A percentile compares a stretch with the other conserved stretches of the same genome.
These are phyloP conservation scores for Venusia cambrica DNA, from an alignment of 2,888 invertebrate genomes.

Conservation along the genomic window DNA sequence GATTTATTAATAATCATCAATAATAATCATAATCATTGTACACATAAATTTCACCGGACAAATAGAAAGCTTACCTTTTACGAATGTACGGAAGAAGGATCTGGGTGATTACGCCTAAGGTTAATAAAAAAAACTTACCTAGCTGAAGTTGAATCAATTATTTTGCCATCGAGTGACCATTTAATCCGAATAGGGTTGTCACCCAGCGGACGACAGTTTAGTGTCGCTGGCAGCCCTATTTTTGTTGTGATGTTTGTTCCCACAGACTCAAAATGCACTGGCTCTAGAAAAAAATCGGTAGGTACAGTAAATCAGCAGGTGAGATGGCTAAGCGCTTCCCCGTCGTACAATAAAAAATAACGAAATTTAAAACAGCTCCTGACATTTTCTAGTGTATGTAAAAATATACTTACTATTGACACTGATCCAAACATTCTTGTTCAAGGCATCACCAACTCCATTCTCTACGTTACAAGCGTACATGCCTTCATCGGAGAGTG, in stretches of 20 bases:
- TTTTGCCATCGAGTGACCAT: conserved; percentile 88
- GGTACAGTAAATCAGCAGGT: too few species aligned
- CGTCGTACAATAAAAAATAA: too few species aligned
- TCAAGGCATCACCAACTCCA: conserved; percentile 68
- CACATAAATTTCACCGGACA: too few species aligned
- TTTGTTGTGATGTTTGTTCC: conserved; percentile 88
- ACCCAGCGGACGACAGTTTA: conserved; percentile 89
- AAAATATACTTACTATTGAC: conserved; percentile 68
- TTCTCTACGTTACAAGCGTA: conserved; percentile 76
- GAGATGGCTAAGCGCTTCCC: too few species aligned
- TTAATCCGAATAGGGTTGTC: conserved; percentile 90
- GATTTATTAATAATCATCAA: too few species aligned
- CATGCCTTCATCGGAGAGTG: conserved; percentile 68
- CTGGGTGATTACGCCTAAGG: too few species aligned
- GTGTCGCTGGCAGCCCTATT: conserved; percentile 85
- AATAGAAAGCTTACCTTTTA: too few species aligned
- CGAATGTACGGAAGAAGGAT: too few species aligned
- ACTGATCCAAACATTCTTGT: conserved; percentile 72
- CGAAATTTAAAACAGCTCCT: too few species aligned
- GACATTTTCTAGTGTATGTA: too few species aligned
- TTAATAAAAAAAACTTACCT: too few species aligned
- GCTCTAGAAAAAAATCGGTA: conserved; percentile 82
- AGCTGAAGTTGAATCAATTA: conserved; percentile 79
- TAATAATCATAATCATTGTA: too few species aligned
- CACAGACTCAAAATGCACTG: conserved; percentile 87